Conservation (phyloP, 2,888 invertebrate genomes). For the Metopia argyrocephala region DNA sequence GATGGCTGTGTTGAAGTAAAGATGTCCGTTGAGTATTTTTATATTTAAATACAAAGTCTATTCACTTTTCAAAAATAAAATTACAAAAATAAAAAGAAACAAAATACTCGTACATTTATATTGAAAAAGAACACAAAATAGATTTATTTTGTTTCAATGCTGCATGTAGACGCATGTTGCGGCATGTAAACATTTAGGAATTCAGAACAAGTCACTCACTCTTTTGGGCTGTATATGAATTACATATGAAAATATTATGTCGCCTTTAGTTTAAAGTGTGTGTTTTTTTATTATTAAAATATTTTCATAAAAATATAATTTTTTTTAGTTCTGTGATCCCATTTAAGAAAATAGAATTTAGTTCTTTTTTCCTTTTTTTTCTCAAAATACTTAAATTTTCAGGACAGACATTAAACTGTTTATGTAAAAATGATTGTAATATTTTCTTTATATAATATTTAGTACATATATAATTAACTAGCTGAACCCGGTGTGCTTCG, state of each 20-base stretch:
- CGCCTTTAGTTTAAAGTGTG: constrained; percentile 29
- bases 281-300: not conserved
- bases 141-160: constrained; percentile 63
- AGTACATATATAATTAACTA: too few relatives aligned
- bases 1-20: not conserved
- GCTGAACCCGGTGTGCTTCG: too few relatives aligned
- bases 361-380: not conserved
- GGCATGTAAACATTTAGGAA: constrained; percentile 58
- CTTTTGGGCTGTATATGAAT: constrained; percentile 41
- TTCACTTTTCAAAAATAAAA: constrained; percentile 45
- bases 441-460: too few relatives aligned
- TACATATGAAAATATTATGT: constrained; percentile 44
- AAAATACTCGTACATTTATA: too few relatives aligned
- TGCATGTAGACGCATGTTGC: constrained; percentile 41
- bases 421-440: too few relatives aligned
- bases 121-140: not conserved
- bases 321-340: constrained; percentile 32
- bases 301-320: constrained; percentile 2
- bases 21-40: constrained; percentile 25
- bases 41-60: constrained; percentile 46
- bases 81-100: not conserved
- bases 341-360: constrained; percentile 19
- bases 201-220: constrained; percentile 63
- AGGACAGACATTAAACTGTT: too few relatives aligned
- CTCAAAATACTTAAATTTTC: too few relatives aligned